Evolutionary conservation across 1,140 invertebrate species (phyloP).

Genomic region (Eumaeus atala): DNA sequence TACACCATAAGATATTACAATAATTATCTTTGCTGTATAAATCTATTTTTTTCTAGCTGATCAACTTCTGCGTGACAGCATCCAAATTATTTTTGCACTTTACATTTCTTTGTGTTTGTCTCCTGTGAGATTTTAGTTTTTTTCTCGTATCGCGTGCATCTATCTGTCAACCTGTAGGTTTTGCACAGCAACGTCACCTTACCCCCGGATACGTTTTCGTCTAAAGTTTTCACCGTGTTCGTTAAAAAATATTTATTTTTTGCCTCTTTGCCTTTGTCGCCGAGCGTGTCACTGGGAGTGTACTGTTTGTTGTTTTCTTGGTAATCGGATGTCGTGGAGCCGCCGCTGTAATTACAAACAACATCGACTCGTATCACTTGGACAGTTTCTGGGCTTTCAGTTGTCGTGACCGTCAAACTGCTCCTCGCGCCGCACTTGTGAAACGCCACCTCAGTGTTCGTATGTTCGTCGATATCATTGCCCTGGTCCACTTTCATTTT

Average conservation of each 20-base stretch:
- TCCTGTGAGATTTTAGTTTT: constrained; percentile 22
- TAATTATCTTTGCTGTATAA: constrained; percentile 9
- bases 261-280: constrained; percentile 27
- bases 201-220: constrained; percentile 47
- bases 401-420: constrained; percentile 62
- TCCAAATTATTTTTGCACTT: constrained; percentile 11
- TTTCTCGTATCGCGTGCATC: constrained; percentile 24
- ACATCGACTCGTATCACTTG: constrained; percentile 70
- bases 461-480: constrained; percentile 22
- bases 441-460: constrained; percentile 45
- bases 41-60: constrained; percentile 11
- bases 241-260: constrained; percentile 57
- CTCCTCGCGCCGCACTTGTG: constrained; percentile 62
- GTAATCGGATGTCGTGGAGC: constrained; percentile 40
- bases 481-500: constrained; percentile 11
- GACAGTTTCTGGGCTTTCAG: constrained; percentile 63
- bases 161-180: constrained; percentile 53
- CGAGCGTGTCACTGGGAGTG: constrained; percentile 12
- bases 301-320: constrained; percentile 37
- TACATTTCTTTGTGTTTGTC: constrained; percentile 13
- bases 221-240: constrained; percentile 51
- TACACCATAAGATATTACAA: constrained; percentile 13
- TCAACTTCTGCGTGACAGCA: constrained; percentile 5
- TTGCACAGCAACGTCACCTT: constrained; percentile 67
- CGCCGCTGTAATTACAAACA: constrained; percentile 47